Conservation (phyloP, 2,797 vertebrate genomes). For the Micromesistius poutassou region DNA sequence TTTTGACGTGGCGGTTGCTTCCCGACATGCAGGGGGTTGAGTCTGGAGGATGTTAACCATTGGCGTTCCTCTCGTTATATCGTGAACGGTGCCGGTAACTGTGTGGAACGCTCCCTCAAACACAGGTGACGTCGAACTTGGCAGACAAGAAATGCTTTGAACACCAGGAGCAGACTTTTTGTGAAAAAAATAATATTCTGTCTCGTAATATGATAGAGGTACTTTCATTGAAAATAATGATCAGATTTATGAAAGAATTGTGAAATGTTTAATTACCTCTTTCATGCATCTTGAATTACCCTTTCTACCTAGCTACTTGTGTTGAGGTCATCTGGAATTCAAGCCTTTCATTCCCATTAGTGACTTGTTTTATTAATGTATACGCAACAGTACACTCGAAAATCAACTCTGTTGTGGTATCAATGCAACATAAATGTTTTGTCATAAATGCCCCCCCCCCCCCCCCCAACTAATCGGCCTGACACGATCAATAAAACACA, state of each 20-base stretch:
- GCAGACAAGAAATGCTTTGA: neutral
- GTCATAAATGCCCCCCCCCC: too few relatives aligned
- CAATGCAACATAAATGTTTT: too few relatives aligned
- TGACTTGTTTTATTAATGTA: too few relatives aligned
- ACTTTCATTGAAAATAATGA: neutral
- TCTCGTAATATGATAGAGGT: neutral
- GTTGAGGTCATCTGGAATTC: too few relatives aligned
- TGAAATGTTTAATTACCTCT: neutral
- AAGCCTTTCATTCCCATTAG: too few relatives aligned
- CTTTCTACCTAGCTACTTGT: too few relatives aligned
- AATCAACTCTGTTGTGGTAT: neutral
- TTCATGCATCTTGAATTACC: too few relatives aligned
- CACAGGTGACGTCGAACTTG: neutral
- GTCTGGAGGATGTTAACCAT: neutral
- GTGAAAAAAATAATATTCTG: neutral
- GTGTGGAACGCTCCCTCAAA: neutral
- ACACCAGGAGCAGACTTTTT: neutral
- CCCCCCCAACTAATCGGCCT: neutral
- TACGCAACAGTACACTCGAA: too few relatives aligned
- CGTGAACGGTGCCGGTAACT: neutral
- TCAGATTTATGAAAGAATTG: neutral
- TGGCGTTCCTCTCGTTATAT: neutral
- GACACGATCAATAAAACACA: neutral
- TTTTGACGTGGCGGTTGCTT: neutral
- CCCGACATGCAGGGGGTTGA: neutral